These are phyloP conservation scores for Cynaeus angustus DNA, from an alignment of 2,888 invertebrate genomes.

Conservation along the genomic window DNA sequence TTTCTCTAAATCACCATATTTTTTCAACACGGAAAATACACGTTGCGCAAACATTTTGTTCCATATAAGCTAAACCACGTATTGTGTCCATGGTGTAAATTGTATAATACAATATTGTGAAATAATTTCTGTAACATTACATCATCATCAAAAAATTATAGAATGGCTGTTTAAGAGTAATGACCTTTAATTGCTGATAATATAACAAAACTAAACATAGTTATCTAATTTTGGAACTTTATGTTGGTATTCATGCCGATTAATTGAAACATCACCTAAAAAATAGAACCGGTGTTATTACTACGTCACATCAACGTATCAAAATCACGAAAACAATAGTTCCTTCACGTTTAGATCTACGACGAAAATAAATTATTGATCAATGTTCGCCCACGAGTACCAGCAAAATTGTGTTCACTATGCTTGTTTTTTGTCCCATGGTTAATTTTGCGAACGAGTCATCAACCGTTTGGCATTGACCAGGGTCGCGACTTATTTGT, in stretches of 20 bases:
- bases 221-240: slow-evolving; percentile 30
- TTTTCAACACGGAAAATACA: background rate
- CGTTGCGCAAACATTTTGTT: slow-evolving; percentile 26
- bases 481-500: slow-evolving; percentile 66
- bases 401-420: slow-evolving; percentile 32
- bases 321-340: slow-evolving; percentile 12
- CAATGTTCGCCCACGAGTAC: slow-evolving; percentile 44
- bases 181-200: slow-evolving; percentile 50
- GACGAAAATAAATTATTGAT: slow-evolving; percentile 41
- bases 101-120: slow-evolving; percentile 37
- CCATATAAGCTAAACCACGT: slow-evolving; percentile 17
- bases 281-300: slow-evolving; percentile 12
- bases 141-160: slow-evolving; percentile 48
- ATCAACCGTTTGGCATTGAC: slow-evolving; percentile 71
- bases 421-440: slow-evolving; percentile 53
- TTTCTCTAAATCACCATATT: background rate
- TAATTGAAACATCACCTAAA: too few species aligned
- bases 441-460: slow-evolving; percentile 71
- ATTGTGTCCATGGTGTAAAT: slow-evolving; percentile 18
- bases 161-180: slow-evolving; percentile 41
- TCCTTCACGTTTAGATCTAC: slow-evolving; percentile 16
- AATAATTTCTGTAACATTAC: slow-evolving; percentile 40
- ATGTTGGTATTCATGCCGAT: too few species aligned
- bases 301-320: slow-evolving; percentile 9
- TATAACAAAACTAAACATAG: slow-evolving; percentile 44